Evolutionary conservation across 2,797 vertebrate species (phyloP).

Genomic region (Scomberomorus guttatus): DNA sequence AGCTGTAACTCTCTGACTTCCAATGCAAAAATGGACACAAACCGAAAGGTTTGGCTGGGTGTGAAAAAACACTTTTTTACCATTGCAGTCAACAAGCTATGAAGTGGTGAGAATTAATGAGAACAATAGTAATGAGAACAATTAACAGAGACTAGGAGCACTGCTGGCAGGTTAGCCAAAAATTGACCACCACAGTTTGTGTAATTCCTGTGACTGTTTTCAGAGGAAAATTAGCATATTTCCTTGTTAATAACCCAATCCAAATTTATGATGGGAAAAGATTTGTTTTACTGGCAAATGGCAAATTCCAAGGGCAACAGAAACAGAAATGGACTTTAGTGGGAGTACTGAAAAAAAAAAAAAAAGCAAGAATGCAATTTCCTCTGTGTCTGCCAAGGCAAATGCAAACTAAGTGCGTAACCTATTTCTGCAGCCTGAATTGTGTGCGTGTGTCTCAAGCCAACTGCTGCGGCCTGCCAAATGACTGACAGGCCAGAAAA

Average conservation of each 20-base stretch:
- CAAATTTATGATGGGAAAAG: constrained; percentile 13
- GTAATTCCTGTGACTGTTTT: constrained; percentile 26
- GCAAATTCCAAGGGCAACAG: constrained; percentile 34
- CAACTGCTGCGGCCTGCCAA: constrained; percentile 60
- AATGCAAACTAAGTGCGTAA: constrained; percentile 68
- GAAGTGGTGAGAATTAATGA: constrained; percentile 6
- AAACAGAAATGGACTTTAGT: constrained; percentile 45
- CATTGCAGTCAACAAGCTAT: background rate
- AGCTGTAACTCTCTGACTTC: constrained; percentile 8
- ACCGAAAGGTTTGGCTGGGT: background rate
- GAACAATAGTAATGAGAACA: background rate
- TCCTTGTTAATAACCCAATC: constrained; percentile 30
- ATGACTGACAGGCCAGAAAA: constrained; percentile 68
- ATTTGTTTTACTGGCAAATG: constrained; percentile 24
- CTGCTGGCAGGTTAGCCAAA: constrained; percentile 3
- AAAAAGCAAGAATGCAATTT: constrained; percentile 65
- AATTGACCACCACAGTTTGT: constrained; percentile 1
- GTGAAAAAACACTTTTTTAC: background rate
- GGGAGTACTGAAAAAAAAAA: constrained; percentile 36
- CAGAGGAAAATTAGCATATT: constrained; percentile 1
- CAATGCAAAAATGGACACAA: background rate
- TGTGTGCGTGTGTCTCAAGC: constrained; percentile 31
- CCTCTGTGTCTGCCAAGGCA: constrained; percentile 69
- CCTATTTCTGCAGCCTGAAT: constrained; percentile 50
- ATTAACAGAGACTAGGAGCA: background rate